Conservation (phyloP, 2,888 invertebrate genomes). For the Hofmannophila pseudospretella region DNA sequence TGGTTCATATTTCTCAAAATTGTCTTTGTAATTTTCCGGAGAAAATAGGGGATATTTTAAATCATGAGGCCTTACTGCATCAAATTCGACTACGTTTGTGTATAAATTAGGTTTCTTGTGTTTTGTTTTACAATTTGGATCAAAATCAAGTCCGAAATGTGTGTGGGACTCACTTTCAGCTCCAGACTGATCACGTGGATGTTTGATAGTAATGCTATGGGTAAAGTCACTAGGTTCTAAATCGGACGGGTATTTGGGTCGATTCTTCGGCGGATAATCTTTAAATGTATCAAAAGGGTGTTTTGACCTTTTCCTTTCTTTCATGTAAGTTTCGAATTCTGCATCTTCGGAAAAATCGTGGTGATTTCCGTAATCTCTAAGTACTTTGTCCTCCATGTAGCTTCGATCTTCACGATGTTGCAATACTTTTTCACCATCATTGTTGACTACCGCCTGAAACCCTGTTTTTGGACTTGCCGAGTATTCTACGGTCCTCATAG, state of each 20-base stretch:
- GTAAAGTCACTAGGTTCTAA: conserved; percentile 60
- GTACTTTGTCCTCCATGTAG: conserved; percentile 46
- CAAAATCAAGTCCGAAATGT: conserved; percentile 52
- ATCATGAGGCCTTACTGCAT: conserved; percentile 33
- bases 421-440: conserved; percentile 42
- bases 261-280: conserved; percentile 44
- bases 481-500: conserved; percentile 79
- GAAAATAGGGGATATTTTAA: conserved; percentile 39
- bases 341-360: conserved; percentile 55
- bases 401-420: conserved; percentile 22
- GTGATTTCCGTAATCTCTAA: conserved; percentile 54
- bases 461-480: conserved; percentile 77
- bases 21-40: conserved; percentile 40
- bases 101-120: conserved; percentile 45
- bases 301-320: conserved; percentile 43
- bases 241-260: conserved; percentile 46
- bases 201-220: conserved; percentile 59
- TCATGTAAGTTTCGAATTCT: conserved; percentile 34
- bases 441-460: conserved; percentile 78
- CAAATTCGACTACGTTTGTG: conserved; percentile 40
- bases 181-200: conserved; percentile 47
- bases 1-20: conserved; percentile 51
- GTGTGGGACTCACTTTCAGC: conserved; percentile 45
- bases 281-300: conserved; percentile 45
- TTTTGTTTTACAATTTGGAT: conserved; percentile 63